These are phyloP conservation scores for Tricholauxania praeusta DNA, from an alignment of 2,888 invertebrate genomes.

Conservation along the genomic window DNA sequence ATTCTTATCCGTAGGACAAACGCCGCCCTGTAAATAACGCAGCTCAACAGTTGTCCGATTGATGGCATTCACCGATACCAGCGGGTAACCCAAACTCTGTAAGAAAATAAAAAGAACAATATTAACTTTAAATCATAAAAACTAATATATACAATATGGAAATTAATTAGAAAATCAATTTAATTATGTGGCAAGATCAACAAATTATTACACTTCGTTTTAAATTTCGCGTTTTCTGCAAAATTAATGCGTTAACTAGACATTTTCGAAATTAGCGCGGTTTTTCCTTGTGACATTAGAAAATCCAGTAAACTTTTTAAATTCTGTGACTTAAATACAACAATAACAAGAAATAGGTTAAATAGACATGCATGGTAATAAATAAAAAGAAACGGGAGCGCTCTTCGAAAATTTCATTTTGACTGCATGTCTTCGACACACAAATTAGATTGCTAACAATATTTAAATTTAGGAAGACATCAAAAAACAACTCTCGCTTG, in stretches of 20 bases:
- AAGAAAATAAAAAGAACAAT: constrained; percentile 32
- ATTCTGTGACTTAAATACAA: no score
- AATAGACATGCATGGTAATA: no score
- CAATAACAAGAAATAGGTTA: no score
- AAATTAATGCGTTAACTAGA: no score
- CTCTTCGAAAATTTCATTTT: no score
- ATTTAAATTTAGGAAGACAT: no score
- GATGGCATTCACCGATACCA: constrained; percentile 55
- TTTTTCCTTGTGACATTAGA: background rate
- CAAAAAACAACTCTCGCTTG: no score
- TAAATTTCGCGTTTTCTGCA: no score
- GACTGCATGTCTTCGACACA: no score
- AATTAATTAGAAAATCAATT: background rate
- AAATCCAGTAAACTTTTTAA: background rate
- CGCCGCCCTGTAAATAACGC: constrained; percentile 60
- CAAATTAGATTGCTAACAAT: no score
- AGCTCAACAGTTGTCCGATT: constrained; percentile 60
- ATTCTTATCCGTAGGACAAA: constrained; percentile 58
- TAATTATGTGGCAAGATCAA: background rate
- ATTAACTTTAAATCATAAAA: background rate
- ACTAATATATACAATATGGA: background rate
- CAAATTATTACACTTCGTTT: background rate
- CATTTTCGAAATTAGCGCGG: no score
- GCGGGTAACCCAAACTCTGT: constrained; percentile 66
- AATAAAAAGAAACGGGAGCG: background rate